Conservation (phyloP, 2,797 vertebrate species). For the Chanos chanos region DNA sequence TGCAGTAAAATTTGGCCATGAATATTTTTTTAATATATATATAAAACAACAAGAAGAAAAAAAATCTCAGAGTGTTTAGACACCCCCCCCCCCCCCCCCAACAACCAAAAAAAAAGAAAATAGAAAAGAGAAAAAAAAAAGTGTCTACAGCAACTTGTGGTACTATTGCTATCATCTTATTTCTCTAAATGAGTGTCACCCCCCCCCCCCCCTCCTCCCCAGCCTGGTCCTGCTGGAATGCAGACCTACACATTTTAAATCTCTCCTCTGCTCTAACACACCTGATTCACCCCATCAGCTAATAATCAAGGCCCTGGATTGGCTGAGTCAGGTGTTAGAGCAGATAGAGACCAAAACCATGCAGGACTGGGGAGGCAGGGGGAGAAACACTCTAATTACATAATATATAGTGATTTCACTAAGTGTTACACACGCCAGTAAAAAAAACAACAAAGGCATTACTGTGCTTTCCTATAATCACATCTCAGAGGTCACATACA, state of each 20-base stretch:
- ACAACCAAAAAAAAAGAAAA: slow-evolving; percentile 5
- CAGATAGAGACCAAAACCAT: no score
- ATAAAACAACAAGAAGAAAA: slow-evolving; percentile 32
- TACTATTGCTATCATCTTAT: slow-evolving; percentile 69
- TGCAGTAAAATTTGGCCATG: slow-evolving; percentile 62
- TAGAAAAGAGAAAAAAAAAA: slow-evolving; percentile 46
- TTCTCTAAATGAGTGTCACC: no score
- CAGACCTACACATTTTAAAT: no score
- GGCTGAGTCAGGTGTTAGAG: no score
- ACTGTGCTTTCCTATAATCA: slow-evolving; percentile 61
- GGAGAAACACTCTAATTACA: slow-evolving; percentile 50
- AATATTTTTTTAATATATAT: slow-evolving; percentile 28
- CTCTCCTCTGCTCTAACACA: no score
- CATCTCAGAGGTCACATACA: slow-evolving; percentile 55
- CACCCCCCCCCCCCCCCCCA: no score
- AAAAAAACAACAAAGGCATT: slow-evolving; percentile 59
- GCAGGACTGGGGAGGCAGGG: no score
- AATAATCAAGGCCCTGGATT: no score
- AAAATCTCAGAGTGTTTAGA: slow-evolving; percentile 49
- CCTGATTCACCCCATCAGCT: no score
- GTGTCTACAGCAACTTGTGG: slow-evolving; percentile 63
- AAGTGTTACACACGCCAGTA: slow-evolving; percentile 49
- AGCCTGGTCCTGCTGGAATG: no score
- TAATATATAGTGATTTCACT: slow-evolving; percentile 35
- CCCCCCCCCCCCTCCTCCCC: no score